Base-by-base conservation (phyloP, 2,888 invertebrate genomes). In the Allolobophora icterica region DNA sequence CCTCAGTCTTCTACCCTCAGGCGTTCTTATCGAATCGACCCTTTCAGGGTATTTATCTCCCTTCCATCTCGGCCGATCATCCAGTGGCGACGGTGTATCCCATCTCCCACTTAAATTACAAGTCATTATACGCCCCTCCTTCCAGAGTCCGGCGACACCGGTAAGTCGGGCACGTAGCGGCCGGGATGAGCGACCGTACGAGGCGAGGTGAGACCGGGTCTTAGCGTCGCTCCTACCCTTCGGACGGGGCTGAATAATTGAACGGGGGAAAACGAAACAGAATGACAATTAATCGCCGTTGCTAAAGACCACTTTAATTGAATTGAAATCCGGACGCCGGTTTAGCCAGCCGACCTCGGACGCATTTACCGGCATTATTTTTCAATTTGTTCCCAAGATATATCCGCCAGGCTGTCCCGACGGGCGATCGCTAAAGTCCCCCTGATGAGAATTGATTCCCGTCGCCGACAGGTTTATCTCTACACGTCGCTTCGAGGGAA, bases 281-380 rank as follows among this genome's bases (percentile, higher is more conserved):
- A 87, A 87, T 87, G 87, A 87, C 87, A 87, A 87, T 87, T 87
- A 87, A 87, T 87, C 35, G 87, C 87, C 87, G 34, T 21, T 33
- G 87, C 87, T 87, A 87, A 87, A 87, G 87, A 87, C 87, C 87
- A 34, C n/a, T 87, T 87, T 87, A 87, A 87, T 87, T 87, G 87
- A 87, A 87, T 87, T 87, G 87, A 87, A 87, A 87, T 87, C 87
- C 87, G 87, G 34, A 34, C 87, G 87, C 35, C 35, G 87, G 35
- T 38, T 87, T 87, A 35, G 87, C 35, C 87, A 17, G 35, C 34
- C 87, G 33, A 87, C 87, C 87, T 1, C 8, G 87, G 35, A 87
- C 87, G 87, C 38, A 87, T 87, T 87, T 87, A 87, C 35, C 87
- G 87, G 87, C 34, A 87, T 87, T 87, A 87, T 87, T 35, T 87